These are phyloP conservation scores for Gymnoscopelus microlampas DNA, from an alignment of 2,797 vertebrate species.

Conservation along the genomic window DNA sequence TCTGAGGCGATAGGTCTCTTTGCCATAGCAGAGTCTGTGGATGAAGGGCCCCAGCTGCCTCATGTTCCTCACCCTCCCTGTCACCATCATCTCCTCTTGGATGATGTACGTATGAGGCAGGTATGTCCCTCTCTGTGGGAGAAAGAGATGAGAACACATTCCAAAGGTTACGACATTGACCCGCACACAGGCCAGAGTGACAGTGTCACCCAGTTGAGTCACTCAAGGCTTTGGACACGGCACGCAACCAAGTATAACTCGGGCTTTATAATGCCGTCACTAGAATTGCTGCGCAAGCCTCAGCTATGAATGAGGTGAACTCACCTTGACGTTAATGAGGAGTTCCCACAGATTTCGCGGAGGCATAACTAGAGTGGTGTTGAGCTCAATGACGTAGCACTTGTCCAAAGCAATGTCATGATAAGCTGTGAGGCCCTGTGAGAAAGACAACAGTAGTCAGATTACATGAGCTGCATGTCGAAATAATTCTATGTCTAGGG, in stretches of 20 bases:
- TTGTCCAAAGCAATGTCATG: constrained; percentile 92
- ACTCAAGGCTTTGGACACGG: constrained; percentile 10
- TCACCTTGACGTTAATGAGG: constrained; percentile 92
- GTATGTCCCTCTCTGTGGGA: constrained; percentile 89
- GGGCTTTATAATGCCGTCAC: constrained; percentile 8
- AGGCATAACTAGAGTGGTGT: constrained; percentile 91
- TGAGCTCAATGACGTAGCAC: constrained; percentile 94
- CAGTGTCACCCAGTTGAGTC: background rate
- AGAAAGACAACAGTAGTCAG: background rate
- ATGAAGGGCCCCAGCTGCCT: constrained; percentile 92
- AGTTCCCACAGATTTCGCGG: constrained; percentile 95
- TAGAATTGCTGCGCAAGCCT: background rate
- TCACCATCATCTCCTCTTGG: constrained; percentile 95
- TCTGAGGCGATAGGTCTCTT: constrained; percentile 93
- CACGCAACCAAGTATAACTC: background rate
- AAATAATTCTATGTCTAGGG: background rate
- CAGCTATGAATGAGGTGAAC: background rate
- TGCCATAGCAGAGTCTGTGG: constrained; percentile 90
- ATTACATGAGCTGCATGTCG: background rate
- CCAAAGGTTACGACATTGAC: constrained; percentile 1
- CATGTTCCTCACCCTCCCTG: constrained; percentile 88
- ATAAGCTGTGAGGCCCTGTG: constrained; percentile 93
- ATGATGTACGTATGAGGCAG: constrained; percentile 95
- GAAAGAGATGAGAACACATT: constrained; percentile 48
- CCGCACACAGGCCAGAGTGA: background rate